These are phyloP conservation scores for Thymelicus acteon DNA, from an alignment of 2,888 invertebrate genomes.

Conservation along the genomic window DNA sequence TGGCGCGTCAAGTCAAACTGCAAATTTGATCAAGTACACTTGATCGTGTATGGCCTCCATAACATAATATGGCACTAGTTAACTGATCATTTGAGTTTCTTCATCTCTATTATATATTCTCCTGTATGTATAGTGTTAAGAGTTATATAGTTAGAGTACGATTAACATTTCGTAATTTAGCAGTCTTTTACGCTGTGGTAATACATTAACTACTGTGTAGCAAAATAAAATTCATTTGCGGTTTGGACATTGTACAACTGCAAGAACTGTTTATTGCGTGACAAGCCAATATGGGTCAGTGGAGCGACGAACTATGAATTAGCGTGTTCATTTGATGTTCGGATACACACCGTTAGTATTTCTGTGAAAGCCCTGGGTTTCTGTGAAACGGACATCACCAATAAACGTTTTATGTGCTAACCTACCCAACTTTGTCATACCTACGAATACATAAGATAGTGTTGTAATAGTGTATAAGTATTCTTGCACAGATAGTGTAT, in stretches of 20 bases:
- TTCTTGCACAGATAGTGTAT: too few relatives aligned
- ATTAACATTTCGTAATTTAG: too few relatives aligned
- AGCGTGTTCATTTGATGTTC: constrained; percentile 11
- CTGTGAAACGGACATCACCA: constrained; percentile 6
- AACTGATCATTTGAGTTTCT: too few relatives aligned
- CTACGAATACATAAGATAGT: not conserved
- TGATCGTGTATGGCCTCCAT: too few relatives aligned
- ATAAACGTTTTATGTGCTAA: not conserved
- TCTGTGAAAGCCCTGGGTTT: constrained; percentile 12
- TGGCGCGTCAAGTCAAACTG: too few relatives aligned
- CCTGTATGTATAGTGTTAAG: too few relatives aligned
- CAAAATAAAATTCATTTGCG: not conserved
- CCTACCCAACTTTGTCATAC: not conserved
- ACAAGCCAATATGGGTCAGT: constrained; percentile 28
- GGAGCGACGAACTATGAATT: constrained; percentile 28
- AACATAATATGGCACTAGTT: too few relatives aligned
- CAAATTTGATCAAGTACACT: too few relatives aligned
- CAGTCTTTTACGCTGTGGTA: too few relatives aligned
- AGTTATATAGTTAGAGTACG: too few relatives aligned
- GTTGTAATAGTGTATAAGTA: too few relatives aligned
- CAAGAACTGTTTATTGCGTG: constrained; percentile 6
- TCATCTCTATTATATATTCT: too few relatives aligned
- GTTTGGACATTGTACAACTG: not conserved
- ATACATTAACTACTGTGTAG: not conserved
- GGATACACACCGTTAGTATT: not conserved